Conservation (phyloP, 2,888 invertebrate genomes). For the Ryuthela nishihirai region DNA sequence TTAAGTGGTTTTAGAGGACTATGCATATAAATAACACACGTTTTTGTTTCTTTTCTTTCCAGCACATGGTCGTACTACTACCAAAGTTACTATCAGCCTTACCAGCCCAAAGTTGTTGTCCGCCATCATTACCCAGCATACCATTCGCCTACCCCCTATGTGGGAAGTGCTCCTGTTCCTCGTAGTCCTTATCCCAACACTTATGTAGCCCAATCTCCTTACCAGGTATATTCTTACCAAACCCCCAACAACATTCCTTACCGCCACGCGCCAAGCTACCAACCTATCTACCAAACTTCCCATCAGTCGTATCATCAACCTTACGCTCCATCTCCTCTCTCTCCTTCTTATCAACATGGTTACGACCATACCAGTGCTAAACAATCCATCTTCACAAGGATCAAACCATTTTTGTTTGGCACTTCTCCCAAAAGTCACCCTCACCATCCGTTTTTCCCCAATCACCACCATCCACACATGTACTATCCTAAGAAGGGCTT, state of each 20-base stretch:
- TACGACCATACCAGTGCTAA: constrained; percentile 8
- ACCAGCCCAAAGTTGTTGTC: constrained; percentile 13
- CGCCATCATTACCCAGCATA: constrained; percentile 19
- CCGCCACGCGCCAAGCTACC: too few species aligned
- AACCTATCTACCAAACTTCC: too few species aligned
- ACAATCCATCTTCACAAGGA: constrained; percentile 14
- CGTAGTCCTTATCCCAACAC: too few species aligned
- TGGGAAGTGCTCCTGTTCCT: neutral
- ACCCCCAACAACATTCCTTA: too few species aligned
- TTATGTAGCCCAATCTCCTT: too few species aligned
- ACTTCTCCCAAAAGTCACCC: constrained; percentile 12
- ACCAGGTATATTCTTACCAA: too few species aligned
- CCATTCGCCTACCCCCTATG: constrained; percentile 12
- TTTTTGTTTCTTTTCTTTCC: constrained; percentile 1
- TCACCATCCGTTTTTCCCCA: constrained; percentile 24
- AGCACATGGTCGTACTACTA: constrained; percentile 22
- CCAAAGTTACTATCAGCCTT: constrained; percentile 1
- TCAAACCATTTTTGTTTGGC: constrained; percentile 1
- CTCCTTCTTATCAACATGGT: neutral
- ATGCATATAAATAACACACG: too few species aligned
- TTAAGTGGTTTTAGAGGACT: too few species aligned
- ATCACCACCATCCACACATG: constrained; percentile 22
- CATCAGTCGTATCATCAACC: too few species aligned
- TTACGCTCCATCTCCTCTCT: constrained; percentile 1
- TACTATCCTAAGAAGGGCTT: constrained; percentile 20